These are phyloP conservation scores for Porites lutea DNA, from an alignment of 64 coral and sea anemone species.

Conservation along the genomic window DNA sequence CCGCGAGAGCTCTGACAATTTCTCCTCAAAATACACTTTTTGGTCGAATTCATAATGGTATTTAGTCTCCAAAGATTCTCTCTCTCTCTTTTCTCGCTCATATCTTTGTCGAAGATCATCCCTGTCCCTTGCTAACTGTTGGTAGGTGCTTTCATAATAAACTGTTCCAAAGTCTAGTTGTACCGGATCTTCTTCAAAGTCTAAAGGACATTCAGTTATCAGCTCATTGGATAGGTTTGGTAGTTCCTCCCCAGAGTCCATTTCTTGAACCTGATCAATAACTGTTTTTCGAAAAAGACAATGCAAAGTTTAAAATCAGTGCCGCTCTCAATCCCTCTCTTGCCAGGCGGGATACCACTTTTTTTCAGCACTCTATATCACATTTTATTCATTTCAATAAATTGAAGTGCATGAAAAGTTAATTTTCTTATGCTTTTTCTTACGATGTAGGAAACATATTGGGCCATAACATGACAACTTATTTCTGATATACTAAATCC, in stretches of 20 bases:
- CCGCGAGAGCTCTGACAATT: neutral
- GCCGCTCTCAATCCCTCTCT: too few relatives aligned
- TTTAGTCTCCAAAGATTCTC: slow-evolving; percentile 20
- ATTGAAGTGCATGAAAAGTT: too few relatives aligned
- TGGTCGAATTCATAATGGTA: slow-evolving; percentile 42
- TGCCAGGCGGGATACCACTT: too few relatives aligned
- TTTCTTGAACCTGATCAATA: neutral
- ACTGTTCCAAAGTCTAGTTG: neutral
- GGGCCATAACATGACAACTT: too few relatives aligned
- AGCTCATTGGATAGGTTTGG: neutral
- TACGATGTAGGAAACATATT: too few relatives aligned
- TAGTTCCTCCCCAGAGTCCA: slow-evolving; percentile 14
- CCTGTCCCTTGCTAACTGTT: slow-evolving; percentile 36
- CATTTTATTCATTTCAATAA: too few relatives aligned
- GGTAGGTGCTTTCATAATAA: slow-evolving; percentile 24
- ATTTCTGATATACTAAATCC: too few relatives aligned
- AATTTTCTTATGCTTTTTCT: too few relatives aligned
- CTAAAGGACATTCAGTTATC: neutral
- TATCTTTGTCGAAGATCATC: slow-evolving; percentile 52
- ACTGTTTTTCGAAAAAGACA: too few relatives aligned
- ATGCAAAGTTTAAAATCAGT: too few relatives aligned
- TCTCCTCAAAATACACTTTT: slow-evolving; percentile 50
- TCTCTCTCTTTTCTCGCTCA: slow-evolving; percentile 48
- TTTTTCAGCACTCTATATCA: too few relatives aligned
- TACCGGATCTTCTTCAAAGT: neutral